phyloP scores from a whole-genome alignment of 2,113 vertebrate species.

The Calyptomena viridis region DNA sequence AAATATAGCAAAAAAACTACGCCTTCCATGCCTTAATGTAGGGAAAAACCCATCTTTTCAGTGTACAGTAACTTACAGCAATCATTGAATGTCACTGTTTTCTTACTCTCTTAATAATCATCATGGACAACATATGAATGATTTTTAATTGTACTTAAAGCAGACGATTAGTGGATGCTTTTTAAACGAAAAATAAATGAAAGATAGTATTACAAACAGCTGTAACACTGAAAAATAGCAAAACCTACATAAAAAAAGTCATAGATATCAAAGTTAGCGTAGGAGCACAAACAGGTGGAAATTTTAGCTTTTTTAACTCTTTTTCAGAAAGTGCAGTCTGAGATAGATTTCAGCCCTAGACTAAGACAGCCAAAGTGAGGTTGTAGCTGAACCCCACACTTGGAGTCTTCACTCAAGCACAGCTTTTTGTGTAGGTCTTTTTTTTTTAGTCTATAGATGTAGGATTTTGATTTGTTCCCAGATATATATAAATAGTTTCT shows the following conservation, averaged over 20 bases:
- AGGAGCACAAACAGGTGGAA: not conserved
- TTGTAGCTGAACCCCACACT: not conserved
- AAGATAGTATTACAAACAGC: not conserved
- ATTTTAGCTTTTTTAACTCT: not conserved
- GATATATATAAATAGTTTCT: not conserved
- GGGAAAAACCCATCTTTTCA: not conserved
- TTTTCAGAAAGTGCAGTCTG: not conserved
- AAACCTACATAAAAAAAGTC: not conserved
- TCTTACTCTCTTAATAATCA: not conserved
- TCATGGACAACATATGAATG: fast-evolving
- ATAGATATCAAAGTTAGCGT: not conserved
- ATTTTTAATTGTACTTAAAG: not conserved
- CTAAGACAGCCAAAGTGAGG: not conserved
- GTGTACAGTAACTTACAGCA: not conserved
- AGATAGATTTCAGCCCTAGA: not conserved
- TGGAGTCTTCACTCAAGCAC: not conserved
- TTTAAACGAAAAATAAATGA: not conserved
- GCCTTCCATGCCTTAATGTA: not conserved
- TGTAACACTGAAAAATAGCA: not conserved
- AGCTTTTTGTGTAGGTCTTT: not conserved
- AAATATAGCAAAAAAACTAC: not conserved
- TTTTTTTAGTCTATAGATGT: not conserved
- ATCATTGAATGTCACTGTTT: not conserved
- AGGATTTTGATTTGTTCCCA: not conserved
- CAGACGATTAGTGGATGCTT: not conserved